Conservation (phyloP, 2,113 vertebrate species). For the Aphyosemion australe region DNA sequence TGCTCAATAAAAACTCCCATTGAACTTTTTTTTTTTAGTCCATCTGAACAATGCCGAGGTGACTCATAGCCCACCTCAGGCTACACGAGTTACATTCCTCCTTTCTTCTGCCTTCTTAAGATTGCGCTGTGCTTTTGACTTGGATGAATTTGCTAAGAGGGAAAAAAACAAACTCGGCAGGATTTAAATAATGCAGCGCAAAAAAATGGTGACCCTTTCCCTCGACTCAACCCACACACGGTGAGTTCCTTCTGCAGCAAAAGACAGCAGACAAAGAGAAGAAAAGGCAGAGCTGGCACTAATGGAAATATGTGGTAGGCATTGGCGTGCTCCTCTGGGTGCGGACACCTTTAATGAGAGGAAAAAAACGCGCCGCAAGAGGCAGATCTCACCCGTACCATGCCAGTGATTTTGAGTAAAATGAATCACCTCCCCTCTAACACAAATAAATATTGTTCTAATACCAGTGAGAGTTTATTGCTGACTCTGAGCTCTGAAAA, state of each 20-base stretch:
- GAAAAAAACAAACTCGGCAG: conserved; percentile 45
- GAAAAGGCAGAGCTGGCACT: conserved; percentile 62
- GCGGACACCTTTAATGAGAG: conserved; percentile 74
- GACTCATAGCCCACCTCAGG: conserved; percentile 74
- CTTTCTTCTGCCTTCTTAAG: conserved; percentile 61
- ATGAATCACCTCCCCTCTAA: conserved; percentile 69
- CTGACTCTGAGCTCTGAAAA: conserved; percentile 40
- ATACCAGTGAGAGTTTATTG: conserved; percentile 51
- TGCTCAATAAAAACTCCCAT: conserved; percentile 71
- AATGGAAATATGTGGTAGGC: conserved; percentile 59
- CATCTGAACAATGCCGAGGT: conserved; percentile 72
- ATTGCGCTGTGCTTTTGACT: conserved; percentile 64
- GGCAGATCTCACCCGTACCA: conserved; percentile 53
- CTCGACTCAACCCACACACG: conserved; percentile 68
- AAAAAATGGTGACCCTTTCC: conserved; percentile 68
- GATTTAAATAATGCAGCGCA: conserved; percentile 73
- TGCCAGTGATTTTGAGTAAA: conserved; percentile 65
- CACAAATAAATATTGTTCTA: conserved; percentile 65
- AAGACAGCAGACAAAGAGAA: conserved; percentile 55
- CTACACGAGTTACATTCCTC: conserved; percentile 61
- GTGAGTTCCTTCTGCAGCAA: conserved; percentile 48
- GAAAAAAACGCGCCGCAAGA: conserved; percentile 60
- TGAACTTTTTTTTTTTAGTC: conserved; percentile 68
- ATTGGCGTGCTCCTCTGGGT: conserved; percentile 59
- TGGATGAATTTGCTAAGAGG: conserved; percentile 65